Evolutionary conservation across 2,113 vertebrate genomes (phyloP), one percentile per base, ranked within the genome.

Genomic region (Heterotilapia buettikoferi): DNA sequence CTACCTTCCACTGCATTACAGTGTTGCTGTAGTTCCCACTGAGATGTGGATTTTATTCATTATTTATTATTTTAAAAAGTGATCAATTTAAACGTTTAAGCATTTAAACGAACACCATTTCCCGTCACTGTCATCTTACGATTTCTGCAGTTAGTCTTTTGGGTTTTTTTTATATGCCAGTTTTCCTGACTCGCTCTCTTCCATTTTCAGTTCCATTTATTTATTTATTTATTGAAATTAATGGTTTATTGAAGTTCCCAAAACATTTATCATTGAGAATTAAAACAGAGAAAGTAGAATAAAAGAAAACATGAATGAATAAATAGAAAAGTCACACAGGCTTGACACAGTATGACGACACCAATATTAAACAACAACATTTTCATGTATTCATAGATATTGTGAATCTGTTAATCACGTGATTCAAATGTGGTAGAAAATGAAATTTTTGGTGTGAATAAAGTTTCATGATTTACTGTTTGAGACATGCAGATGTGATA

Each of bases 31-130:
- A 33, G 59, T 63, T 63, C 1, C 59, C 59, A 33, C 59, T 6
- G 59, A 63, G 1, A 63, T 0, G 16, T 63, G 59, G 29, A 33
- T 33, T 63, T 11, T 63, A 33, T 33, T 63, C 59, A 33, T 63
- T 63, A 33, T 19, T 19, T 33, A 6, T 61, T 61, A 63, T 63
- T 63, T 63, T 19, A 63, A 19, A 7, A 63, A 1, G 9, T 11
- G 29, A 33, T 63, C 0, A 33, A 2, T 33, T 33, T 0, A 19
- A 19, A 61, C 1, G 5, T 10, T 33, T 61, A 33, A 33, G 29
- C 16, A 0, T 63, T 33, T 33, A 33, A 63, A 63, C 5, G 0
- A 61, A 33, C 57, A 31, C 1, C 18, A 16, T 10, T 61, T 61
- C 3, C 0, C 1, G 1, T 63, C 38, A 38, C 8, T 36, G 33